A percentile compares a stretch with the other conserved stretches of the same genome.
These are phyloP conservation scores for Ibycter americanus DNA, from an alignment of 2,797 vertebrate species.

Conservation along the genomic window DNA sequence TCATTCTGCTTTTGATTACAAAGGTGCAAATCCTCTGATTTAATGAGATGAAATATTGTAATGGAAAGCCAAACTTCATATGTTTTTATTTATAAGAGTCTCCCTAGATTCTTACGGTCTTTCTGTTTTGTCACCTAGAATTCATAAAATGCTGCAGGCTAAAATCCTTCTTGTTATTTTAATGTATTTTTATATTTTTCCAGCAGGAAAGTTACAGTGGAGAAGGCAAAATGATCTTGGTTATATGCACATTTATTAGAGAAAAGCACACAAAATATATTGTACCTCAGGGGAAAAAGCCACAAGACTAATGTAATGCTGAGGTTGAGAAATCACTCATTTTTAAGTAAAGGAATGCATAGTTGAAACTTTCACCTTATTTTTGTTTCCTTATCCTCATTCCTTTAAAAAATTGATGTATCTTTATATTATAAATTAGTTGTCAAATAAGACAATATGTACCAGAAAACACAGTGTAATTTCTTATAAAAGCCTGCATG, in stretches of 20 bases:
- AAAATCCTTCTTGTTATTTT: slow-evolving; percentile 22
- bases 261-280: slow-evolving; percentile 34
- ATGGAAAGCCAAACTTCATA: not conserved
- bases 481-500: slow-evolving; percentile 25
- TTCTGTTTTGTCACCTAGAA: slow-evolving; percentile 21
- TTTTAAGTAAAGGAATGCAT: slow-evolving; percentile 24
- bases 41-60: not conserved
- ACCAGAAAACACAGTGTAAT: slow-evolving; percentile 27
- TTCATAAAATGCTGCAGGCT: slow-evolving; percentile 21
- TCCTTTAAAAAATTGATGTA: slow-evolving; percentile 1
- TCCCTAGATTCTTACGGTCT: not conserved
- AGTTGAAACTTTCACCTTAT: not conserved
- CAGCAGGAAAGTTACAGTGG: not conserved
- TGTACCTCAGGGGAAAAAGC: not conserved
- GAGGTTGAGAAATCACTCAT: not conserved
- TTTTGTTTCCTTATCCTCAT: not conserved
- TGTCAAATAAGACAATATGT: slow-evolving; percentile 21
- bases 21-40: not conserved
- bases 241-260: slow-evolving; percentile 53
- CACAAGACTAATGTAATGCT: slow-evolving; percentile 8
- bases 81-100: slow-evolving; percentile 1
- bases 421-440: slow-evolving; percentile 37
- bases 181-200: slow-evolving; percentile 20
- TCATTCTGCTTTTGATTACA: not conserved
- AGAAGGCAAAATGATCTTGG: slow-evolving; percentile 35